Conservation (phyloP, 2,888 invertebrate genomes). For the Nymphalis polychloros region DNA sequence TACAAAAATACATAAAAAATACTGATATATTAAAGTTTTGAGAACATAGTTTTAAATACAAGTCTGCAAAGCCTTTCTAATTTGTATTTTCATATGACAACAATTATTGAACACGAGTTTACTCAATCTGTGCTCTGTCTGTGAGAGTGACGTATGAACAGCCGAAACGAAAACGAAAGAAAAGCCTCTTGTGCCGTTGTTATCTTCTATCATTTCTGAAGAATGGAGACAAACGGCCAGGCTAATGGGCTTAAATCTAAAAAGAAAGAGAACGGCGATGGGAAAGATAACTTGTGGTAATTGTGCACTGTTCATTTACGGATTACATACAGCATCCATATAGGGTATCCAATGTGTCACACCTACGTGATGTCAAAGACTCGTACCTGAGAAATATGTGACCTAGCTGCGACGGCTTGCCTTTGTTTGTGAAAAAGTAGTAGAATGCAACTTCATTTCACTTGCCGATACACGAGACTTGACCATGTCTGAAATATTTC, state of each 20-base stretch:
- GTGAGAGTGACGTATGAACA: constrained; percentile 80
- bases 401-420: constrained; percentile 74
- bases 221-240: constrained; percentile 83
- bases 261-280: constrained; percentile 84
- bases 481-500: constrained; percentile 16
- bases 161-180: constrained; percentile 79
- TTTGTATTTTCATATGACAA: constrained; percentile 24
- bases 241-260: constrained; percentile 81
- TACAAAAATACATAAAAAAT: too few relatives aligned
- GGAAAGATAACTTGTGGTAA: constrained; percentile 86
- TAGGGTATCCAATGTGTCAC: constrained; percentile 81
- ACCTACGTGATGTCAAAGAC: constrained; percentile 80
- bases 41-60: too few relatives aligned
- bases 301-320: constrained; percentile 70
- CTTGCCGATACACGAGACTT: constrained; percentile 20
- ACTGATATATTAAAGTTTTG: too few relatives aligned
- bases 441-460: constrained; percentile 44
- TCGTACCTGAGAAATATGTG: constrained; percentile 79
- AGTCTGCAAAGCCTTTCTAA: neutral
- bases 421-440: constrained; percentile 72
- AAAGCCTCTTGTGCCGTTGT: constrained; percentile 82
- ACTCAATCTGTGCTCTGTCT: constrained; percentile 46
- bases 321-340: constrained; percentile 75
- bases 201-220: constrained; percentile 79
- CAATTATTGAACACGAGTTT: constrained; percentile 29